Conservation (phyloP, 2,113 vertebrate genomes). For the Neomonachus schauinslandi region DNA sequence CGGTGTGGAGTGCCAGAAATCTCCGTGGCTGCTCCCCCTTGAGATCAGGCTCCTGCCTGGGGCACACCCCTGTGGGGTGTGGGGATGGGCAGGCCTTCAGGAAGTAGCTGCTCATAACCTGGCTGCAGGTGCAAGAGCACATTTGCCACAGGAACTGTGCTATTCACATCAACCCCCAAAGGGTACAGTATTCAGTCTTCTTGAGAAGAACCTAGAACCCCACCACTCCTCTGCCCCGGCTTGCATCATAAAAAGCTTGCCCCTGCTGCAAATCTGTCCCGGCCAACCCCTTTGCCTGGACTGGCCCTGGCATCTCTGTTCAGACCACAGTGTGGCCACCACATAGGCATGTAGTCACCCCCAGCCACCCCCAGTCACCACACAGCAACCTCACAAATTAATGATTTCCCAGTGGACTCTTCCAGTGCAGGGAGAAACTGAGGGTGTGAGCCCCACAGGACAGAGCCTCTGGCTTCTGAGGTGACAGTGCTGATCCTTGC, state of each 20-base stretch:
- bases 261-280: too few species aligned
- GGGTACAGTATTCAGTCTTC: not conserved
- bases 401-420: not conserved
- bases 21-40: not conserved
- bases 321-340: not conserved
- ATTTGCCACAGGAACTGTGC: not conserved
- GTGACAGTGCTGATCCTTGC: accelerated
- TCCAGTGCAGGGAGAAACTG: not conserved
- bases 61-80: too few species aligned
- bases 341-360: not conserved
- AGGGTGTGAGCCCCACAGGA: too few species aligned
- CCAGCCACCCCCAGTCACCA: too few species aligned
- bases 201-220: not conserved
- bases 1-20: not conserved
- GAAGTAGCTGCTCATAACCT: not conserved
- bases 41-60: not conserved
- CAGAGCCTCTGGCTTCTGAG: too few species aligned
- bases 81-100: not conserved
- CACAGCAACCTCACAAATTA: not conserved
- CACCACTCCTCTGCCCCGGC: not conserved
- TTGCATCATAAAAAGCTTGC: not conserved
- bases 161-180: accelerated
- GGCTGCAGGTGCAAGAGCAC: not conserved
- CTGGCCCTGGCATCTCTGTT: not conserved
- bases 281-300: not conserved